Percentiles rank a stretch among this genome's conserved stretches.
These are phyloP conservation scores for Hypselothyrea guttata DNA, from an alignment of 2,888 invertebrate species.

Conservation along the genomic window DNA sequence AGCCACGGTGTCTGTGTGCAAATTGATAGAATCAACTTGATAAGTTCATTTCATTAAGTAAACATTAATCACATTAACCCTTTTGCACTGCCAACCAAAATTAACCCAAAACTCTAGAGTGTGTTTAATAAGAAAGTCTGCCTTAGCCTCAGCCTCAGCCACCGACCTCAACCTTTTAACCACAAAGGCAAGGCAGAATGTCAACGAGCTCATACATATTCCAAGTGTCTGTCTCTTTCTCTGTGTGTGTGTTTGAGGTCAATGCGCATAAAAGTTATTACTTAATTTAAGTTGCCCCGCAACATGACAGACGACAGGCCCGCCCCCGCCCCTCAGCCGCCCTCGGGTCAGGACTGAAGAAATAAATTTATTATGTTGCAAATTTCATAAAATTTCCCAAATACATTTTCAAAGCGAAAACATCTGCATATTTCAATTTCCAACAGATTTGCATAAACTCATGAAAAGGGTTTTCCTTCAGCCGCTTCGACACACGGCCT, in stretches of 20 bases:
- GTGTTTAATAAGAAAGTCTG: slow-evolving; percentile 68
- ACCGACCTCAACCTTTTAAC: slow-evolving; percentile 47
- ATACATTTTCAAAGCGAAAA: slow-evolving; percentile 63
- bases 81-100: slow-evolving; percentile 54
- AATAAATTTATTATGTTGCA: slow-evolving; percentile 68
- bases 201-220: slow-evolving; percentile 64
- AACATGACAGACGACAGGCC: slow-evolving; percentile 40
- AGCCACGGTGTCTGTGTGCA: slow-evolving; percentile 50
- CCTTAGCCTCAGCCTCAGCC: slow-evolving; percentile 26
- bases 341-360: slow-evolving; percentile 18
- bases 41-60: slow-evolving; percentile 78
- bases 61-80: slow-evolving; percentile 76
- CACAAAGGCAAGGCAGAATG: slow-evolving; percentile 69
- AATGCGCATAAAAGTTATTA: slow-evolving; percentile 74
- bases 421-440: slow-evolving; percentile 78
- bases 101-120: slow-evolving; percentile 61
- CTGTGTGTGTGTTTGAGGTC: slow-evolving; percentile 52
- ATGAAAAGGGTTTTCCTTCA: slow-evolving; percentile 44
- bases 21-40: slow-evolving; percentile 78
- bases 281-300: slow-evolving; percentile 72
- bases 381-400: slow-evolving; percentile 69
- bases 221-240: slow-evolving; percentile 13
- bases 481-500: background rate
- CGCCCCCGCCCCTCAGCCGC: background rate
- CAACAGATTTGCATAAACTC: slow-evolving; percentile 66